Conservation (phyloP, 2,888 invertebrate genomes). For the Drosophila histrio region DNA sequence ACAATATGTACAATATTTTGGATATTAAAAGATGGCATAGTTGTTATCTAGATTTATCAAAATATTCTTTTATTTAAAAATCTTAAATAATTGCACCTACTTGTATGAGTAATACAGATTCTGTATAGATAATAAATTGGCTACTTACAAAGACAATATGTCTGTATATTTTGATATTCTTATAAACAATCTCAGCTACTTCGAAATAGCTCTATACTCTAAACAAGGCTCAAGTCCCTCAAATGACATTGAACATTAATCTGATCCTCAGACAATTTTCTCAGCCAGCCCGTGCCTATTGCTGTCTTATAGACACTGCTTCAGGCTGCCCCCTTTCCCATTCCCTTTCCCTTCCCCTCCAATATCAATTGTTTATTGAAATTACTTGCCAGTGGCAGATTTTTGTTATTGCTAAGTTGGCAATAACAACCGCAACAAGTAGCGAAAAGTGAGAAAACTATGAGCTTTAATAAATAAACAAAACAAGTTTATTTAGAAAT, state of each 20-base stretch:
- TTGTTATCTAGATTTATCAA: too few relatives aligned
- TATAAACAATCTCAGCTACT: neutral
- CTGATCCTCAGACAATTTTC: slow-evolving; percentile 11
- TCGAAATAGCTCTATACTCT: neutral
- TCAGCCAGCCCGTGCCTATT: slow-evolving; percentile 38
- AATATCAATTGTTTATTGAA: slow-evolving; percentile 38
- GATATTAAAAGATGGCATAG: too few relatives aligned
- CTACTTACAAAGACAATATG: too few relatives aligned
- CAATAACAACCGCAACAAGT: slow-evolving; percentile 13
- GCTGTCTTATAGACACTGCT: neutral
- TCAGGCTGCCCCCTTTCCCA: too few relatives aligned
- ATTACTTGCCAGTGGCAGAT: slow-evolving; percentile 9
- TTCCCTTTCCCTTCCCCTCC: neutral
- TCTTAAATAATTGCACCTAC: too few relatives aligned
- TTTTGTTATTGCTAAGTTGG: slow-evolving; percentile 53
- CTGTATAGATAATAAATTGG: too few relatives aligned
- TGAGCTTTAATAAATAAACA: slow-evolving; percentile 55
- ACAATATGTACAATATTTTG: too few relatives aligned
- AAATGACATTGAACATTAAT: slow-evolving; percentile 42
- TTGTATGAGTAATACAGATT: too few relatives aligned
- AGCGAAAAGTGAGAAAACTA: slow-evolving; percentile 22
- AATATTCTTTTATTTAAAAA: too few relatives aligned
- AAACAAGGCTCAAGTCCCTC: slow-evolving; percentile 3
- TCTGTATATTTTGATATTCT: too few relatives aligned
- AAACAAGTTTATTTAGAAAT: slow-evolving; percentile 63